Conservation (phyloP, 64 coral and sea anemone genomes). For the Actinia equina region DNA sequence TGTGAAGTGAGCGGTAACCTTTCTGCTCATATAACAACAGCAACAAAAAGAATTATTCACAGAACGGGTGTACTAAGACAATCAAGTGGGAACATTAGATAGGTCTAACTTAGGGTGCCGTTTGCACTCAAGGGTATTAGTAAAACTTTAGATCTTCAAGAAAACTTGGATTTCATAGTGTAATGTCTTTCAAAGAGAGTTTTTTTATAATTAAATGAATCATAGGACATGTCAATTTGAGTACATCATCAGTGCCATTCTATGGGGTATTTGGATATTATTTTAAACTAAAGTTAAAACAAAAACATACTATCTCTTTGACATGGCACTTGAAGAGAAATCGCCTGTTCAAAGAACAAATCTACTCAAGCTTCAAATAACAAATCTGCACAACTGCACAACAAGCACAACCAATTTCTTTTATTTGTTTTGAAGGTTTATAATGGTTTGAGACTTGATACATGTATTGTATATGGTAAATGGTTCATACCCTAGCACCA, state of each 20-base stretch:
- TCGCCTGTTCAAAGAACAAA: neutral
- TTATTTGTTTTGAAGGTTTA: neutral
- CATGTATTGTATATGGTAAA: neutral
- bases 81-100: too few species aligned
- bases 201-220: too few species aligned
- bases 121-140: too few species aligned
- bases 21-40: constrained; percentile 45
- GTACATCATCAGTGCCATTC: too few species aligned
- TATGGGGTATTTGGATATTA: too few species aligned
- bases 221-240: too few species aligned
- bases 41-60: neutral
- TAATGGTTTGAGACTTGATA: neutral
- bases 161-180: too few species aligned
- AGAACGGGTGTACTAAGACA: neutral
- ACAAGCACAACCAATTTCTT: neutral
- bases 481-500: constrained; percentile 66
- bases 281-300: too few species aligned
- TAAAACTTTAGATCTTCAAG: too few species aligned
- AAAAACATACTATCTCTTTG: neutral
- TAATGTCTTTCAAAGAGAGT: too few species aligned
- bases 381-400: neutral
- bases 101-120: too few species aligned
- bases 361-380: neutral
- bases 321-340: neutral
- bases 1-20: constrained; percentile 85